Base-by-base conservation (phyloP, 2,888 invertebrate species). In the Himalopsyche tibetana region DNA sequence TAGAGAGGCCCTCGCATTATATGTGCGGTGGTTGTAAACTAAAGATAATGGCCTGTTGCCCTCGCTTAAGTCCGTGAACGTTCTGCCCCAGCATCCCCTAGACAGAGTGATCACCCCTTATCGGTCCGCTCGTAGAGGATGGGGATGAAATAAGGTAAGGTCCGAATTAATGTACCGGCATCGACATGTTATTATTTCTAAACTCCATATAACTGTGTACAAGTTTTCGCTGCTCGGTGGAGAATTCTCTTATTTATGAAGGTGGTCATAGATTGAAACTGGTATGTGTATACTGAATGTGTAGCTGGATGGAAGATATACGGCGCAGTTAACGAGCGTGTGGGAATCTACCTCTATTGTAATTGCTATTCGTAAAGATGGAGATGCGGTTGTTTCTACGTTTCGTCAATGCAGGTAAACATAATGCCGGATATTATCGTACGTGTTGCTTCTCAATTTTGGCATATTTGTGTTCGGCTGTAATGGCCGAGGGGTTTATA, bases 361-460 rank as follows among this genome's bases (percentile, higher is more conserved):
- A 93, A 93, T 93, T 93, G 93, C 93, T 92, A 93, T 93, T 93
- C 92, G 92, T 92, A 92, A 87, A 93, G 93, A 93, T 93, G 92
- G 92, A 91, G 92, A 91, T 92, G 91, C 92, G 92, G 92, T 92
- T 92, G 92, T 92, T 92, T 69, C 55, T 63, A 69, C 88, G 87
- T 87, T 88, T 88, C 88, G 88, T 88, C 88, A 88, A 88, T 88
- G 87, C 86, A 87, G 83, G 84, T 82, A 63, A 74, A 86, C 63
- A 51, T 83, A 51, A 83, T 83, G 55, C 74, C 74, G 74, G 74
- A 74, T 74, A 74, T 74, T 74, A 74, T 74, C 74, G 74, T 36
- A 82, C 55, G 82, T 82, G 82, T 82, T 82, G 82, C n/a, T 82
- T 55, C 82, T 82, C 82, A 82, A 82, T 82, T 82, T 55, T 55